Percentiles rank a stretch among this genome's conserved stretches.
Conservation (phyloP, 2,888 invertebrate species). For the Torymus auratus region DNA sequence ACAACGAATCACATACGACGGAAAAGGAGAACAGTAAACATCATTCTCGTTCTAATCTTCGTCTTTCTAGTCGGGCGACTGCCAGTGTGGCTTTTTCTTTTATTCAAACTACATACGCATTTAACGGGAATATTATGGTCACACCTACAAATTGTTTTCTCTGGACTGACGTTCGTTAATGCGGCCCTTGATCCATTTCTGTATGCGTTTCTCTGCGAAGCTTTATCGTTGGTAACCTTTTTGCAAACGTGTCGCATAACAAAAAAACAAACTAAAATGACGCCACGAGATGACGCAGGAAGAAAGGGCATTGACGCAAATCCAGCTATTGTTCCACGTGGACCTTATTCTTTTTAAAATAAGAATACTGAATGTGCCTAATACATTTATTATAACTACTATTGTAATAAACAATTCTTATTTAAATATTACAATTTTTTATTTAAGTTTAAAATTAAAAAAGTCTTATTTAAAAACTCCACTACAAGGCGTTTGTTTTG, state of each 20-base stretch:
- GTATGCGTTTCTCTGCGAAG: constrained; percentile 80
- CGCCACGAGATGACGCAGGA: constrained; percentile 9
- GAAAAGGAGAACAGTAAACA: constrained; percentile 79
- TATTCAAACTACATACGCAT: constrained; percentile 76
- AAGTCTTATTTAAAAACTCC: too few species aligned
- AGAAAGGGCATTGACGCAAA: constrained; percentile 5
- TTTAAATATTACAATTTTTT: constrained; percentile 1
- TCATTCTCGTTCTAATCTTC: constrained; percentile 79
- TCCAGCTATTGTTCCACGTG: constrained; percentile 46
- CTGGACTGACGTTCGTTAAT: constrained; percentile 78
- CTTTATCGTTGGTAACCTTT: constrained; percentile 65
- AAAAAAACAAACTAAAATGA: constrained; percentile 17
- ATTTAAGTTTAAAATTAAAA: too few species aligned
- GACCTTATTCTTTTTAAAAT: constrained; percentile 39
- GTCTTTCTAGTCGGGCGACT: constrained; percentile 79
- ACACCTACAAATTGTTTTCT: constrained; percentile 78
- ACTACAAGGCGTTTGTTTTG: too few species aligned
- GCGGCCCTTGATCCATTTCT: constrained; percentile 80
- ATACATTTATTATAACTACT: constrained; percentile 44
- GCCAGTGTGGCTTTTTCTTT: constrained; percentile 79
- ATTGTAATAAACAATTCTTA: constrained; percentile 14
- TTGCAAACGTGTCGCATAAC: constrained; percentile 18
- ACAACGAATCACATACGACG: constrained; percentile 65
- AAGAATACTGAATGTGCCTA: constrained; percentile 10
- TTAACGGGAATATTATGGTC: constrained; percentile 72